Evolutionary conservation across 2,113 vertebrate species (phyloP).

Genomic region (Aleadryas rufinucha): DNA sequence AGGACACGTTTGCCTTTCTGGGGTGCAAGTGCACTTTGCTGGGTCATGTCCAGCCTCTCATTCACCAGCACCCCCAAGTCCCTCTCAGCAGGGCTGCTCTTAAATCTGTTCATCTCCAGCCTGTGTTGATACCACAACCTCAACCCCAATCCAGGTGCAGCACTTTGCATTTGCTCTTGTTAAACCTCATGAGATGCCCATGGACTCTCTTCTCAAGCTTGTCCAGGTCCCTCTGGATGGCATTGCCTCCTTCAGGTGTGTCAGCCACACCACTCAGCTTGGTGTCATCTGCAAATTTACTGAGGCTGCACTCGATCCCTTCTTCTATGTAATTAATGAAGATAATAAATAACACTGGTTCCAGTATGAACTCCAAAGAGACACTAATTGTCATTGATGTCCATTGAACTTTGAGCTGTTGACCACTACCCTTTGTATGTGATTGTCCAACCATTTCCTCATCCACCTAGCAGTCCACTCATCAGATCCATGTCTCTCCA

Average conservation of each 20-base stretch:
- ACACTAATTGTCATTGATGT: neutral
- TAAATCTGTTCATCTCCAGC: neutral
- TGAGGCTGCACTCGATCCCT: neutral
- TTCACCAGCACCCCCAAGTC: neutral
- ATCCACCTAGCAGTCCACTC: neutral
- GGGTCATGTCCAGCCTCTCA: neutral
- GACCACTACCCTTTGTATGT: neutral
- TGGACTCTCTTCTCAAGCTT: neutral
- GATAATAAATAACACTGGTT: neutral
- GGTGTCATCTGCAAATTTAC: neutral
- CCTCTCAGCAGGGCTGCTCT: neutral
- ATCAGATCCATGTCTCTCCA: neutral
- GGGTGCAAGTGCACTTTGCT: neutral
- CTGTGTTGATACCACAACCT: neutral
- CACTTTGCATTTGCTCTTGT: neutral
- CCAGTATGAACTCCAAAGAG: neutral
- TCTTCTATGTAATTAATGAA: neutral
- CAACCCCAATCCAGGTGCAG: neutral
- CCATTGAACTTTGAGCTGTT: neutral
- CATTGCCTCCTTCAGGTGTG: neutral
- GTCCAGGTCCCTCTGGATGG: neutral
- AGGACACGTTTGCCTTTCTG: neutral
- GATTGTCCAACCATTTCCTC: neutral
- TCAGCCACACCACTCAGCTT: neutral
- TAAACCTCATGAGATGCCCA: neutral